Base-by-base conservation (phyloP, 2,113 vertebrate genomes). In the Syngnathus scovelli region DNA sequence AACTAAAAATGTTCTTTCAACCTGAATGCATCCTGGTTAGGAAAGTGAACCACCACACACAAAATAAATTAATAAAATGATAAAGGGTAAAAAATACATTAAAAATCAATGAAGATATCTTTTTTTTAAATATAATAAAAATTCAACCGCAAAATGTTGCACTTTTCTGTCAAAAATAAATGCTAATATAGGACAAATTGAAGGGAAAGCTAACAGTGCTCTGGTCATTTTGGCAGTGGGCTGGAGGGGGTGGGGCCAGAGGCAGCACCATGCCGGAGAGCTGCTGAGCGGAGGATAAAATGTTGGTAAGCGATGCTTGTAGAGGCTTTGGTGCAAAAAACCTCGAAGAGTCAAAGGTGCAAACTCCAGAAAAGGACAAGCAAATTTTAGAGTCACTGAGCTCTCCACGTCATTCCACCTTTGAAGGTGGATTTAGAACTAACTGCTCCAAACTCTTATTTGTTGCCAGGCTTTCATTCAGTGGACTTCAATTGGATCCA, bases 201-300 rank as follows among this genome's bases (percentile, higher is more conserved):
- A 9, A 52, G 49, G 49, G 19, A 23, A 23, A 43, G 1, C 10
- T 13, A 23, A 62, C 8, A 43, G n/a, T 16, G 11, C 39, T 62
- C 60, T 72, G 44, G 63, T 58, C 70, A 49, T 56, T 66, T 68
- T 48, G 65, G 74, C 76, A 66, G 72, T 48, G 81, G 75, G 71
- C 59, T 38, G 78, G 56, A 36, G 68, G 82, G 27, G 90, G 89
- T 78, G 90, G 80, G 90, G 76, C 70, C 61, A 74, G 69, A 74
- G 82, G 79, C 76, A 84, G 83, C 61, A 56, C 78, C 67, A 18
- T 41, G 21, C 61, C 64, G 68, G 73, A 74, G 73, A 83, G 81
- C 66, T 44, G 61, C 39, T 44, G 82, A 85, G 74, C 78, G 80
- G 64, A 83, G 90, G 81, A 89, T 90, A 90, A 85, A 89, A 88